A percentile compares a stretch with the other conserved stretches of the same genome.
Evolutionary conservation across 2,113 vertebrate species (phyloP).

Genomic region (Centrocercus urophasianus): DNA sequence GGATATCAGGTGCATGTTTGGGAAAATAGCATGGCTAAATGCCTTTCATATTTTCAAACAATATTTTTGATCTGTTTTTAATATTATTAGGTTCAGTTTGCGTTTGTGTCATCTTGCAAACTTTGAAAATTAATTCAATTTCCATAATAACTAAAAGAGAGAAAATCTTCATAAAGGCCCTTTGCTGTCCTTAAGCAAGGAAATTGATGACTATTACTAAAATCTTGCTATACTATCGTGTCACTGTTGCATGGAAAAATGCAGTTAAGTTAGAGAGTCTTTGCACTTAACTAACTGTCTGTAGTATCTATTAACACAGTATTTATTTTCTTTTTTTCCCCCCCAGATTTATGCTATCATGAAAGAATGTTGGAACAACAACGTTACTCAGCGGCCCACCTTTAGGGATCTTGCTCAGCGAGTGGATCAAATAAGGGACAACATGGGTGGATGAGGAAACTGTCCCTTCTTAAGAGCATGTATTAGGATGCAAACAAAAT

Average conservation of each 20-base stretch:
- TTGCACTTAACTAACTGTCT: background rate
- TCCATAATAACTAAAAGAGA: background rate
- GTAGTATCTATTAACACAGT: background rate
- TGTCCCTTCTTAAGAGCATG: slow-evolving; percentile 16
- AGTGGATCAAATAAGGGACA: slow-evolving; percentile 86
- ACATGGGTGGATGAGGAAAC: slow-evolving; percentile 79
- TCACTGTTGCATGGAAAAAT: background rate
- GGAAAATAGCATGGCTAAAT: background rate
- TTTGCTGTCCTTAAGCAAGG: background rate
- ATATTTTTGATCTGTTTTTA: background rate
- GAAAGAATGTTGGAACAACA: slow-evolving; percentile 91
- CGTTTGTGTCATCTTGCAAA: background rate
- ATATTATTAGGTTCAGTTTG: background rate
- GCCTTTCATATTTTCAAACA: background rate
- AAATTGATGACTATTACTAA: background rate
- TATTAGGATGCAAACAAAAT: slow-evolving; percentile 48
- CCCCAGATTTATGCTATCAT: slow-evolving; percentile 89
- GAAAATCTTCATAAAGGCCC: background rate
- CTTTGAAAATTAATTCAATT: background rate
- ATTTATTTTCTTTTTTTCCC: background rate
- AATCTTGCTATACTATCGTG: background rate
- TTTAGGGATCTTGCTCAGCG: slow-evolving; percentile 86
- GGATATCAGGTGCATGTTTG: background rate
- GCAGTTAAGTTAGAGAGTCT: background rate
- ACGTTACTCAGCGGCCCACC: slow-evolving; percentile 82